These are phyloP conservation scores for Tiphia femorata DNA, from an alignment of 2,888 invertebrate species.

Conservation along the genomic window DNA sequence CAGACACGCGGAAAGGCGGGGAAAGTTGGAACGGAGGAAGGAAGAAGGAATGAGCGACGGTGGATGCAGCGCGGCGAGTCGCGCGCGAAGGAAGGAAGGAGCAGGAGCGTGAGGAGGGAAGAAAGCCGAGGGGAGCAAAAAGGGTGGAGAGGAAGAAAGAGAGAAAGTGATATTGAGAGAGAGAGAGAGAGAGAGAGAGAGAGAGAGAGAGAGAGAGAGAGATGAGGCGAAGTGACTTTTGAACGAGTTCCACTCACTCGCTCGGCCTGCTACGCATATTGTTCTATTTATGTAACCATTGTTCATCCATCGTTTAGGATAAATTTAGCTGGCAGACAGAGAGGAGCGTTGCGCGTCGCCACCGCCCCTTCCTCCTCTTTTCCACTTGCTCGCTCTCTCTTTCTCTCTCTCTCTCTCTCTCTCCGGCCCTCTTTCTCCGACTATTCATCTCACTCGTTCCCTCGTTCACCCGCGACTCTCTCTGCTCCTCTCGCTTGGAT, in stretches of 20 bases:
- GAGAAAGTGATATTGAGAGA: conserved; percentile 1
- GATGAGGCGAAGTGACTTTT: conserved; percentile 57
- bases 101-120: conserved; percentile 38
- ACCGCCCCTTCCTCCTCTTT: too few relatives aligned
- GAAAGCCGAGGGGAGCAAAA: conserved; percentile 25
- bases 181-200: conserved; percentile 11
- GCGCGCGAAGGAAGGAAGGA: conserved; percentile 21
- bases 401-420: not conserved
- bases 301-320: conserved; percentile 68
- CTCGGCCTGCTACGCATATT: conserved; percentile 62
- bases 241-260: conserved; percentile 58
- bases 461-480: too few relatives aligned
- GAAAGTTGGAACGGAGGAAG: not conserved
- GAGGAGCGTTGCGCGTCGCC: conserved; percentile 26
- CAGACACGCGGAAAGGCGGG: not conserved
- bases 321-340: conserved; percentile 62
- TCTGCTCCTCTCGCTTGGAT: conserved; percentile 12
- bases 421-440: not conserved
- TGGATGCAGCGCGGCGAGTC: conserved; percentile 18
- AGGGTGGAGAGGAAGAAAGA: conserved; percentile 9
- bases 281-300: conserved; percentile 69
- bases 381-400: not conserved
- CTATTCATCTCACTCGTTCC: conserved; percentile 30
- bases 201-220: conserved; percentile 32
- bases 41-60: not conserved